phyloP scores from a whole-genome alignment of 2,113 vertebrate genomes.

The Phalacrocorax brasilianus region DNA sequence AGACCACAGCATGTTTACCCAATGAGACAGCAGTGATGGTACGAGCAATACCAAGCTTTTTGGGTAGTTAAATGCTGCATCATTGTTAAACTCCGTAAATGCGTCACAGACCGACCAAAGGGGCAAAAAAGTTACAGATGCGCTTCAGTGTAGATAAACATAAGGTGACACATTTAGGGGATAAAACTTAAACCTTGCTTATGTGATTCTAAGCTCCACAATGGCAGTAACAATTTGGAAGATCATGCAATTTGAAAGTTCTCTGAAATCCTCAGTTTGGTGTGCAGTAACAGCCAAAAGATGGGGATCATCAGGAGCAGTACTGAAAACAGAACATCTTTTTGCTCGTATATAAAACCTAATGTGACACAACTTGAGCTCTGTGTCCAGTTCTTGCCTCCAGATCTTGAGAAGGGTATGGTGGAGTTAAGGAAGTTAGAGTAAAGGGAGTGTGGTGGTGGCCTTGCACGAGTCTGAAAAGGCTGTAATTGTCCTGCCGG shows the following conservation, averaged over 20 bases:
- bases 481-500: neutral
- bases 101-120: neutral
- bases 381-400: neutral
- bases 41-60: neutral
- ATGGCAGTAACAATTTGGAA: neutral
- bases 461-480: neutral
- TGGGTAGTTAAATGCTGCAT: neutral
- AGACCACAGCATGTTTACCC: neutral
- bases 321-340: neutral
- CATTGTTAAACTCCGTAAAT: neutral
- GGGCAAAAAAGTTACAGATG: neutral
- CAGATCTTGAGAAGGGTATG: neutral
- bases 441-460: neutral
- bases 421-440: neutral
- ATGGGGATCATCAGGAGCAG: neutral
- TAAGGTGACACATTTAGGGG: neutral
- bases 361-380: neutral
- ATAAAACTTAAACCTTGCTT: neutral
- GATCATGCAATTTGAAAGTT: neutral
- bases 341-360: neutral
- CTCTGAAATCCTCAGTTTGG: neutral
- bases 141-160: neutral
- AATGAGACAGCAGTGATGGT: neutral
- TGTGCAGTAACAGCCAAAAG: neutral
- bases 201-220: neutral